phyloP scores from a whole-genome alignment of 2,888 invertebrate species.

The Drosophila diplacantha region DNA sequence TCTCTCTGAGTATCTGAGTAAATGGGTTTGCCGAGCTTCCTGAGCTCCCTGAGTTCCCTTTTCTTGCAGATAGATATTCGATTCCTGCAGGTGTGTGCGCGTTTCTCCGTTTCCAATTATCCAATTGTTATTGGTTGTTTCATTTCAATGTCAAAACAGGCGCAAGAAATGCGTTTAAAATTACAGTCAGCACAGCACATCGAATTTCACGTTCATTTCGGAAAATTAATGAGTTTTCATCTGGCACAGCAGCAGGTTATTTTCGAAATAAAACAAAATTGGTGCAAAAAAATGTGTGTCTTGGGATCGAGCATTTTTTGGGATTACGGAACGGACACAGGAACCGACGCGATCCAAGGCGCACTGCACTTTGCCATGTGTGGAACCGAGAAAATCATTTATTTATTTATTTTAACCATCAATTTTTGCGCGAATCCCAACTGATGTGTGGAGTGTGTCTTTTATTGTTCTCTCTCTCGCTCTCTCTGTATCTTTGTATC shows the following conservation, averaged over 20 bases:
- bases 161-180: slow-evolving; percentile 53
- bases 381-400: slow-evolving; percentile 44
- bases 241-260: slow-evolving; percentile 19
- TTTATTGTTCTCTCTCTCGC: slow-evolving; percentile 35
- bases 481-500: slow-evolving; percentile 22
- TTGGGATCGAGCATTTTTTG: slow-evolving; percentile 24
- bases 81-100: slow-evolving; percentile 46
- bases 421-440: slow-evolving; percentile 33
- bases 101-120: slow-evolving; percentile 51
- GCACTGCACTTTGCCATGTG: slow-evolving; percentile 58
- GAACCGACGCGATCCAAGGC: slow-evolving; percentile 28
- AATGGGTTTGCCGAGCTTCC: slow-evolving; percentile 1
- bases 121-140: slow-evolving; percentile 38
- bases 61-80: slow-evolving; percentile 7
- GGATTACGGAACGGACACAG: slow-evolving; percentile 30
- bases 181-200: slow-evolving; percentile 46
- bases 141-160: slow-evolving; percentile 63
- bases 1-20: slow-evolving; percentile 6
- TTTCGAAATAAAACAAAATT: slow-evolving; percentile 33
- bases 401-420: slow-evolving; percentile 62
- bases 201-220: slow-evolving; percentile 31
- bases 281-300: slow-evolving; percentile 25
- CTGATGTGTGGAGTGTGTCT: slow-evolving; percentile 31
- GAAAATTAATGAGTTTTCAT: slow-evolving; percentile 42
- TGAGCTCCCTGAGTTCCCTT: slow-evolving; percentile 3